phyloP scores from a whole-genome alignment of 1,140 invertebrate genomes.

The Mycetomoellerius zeteki region DNA sequence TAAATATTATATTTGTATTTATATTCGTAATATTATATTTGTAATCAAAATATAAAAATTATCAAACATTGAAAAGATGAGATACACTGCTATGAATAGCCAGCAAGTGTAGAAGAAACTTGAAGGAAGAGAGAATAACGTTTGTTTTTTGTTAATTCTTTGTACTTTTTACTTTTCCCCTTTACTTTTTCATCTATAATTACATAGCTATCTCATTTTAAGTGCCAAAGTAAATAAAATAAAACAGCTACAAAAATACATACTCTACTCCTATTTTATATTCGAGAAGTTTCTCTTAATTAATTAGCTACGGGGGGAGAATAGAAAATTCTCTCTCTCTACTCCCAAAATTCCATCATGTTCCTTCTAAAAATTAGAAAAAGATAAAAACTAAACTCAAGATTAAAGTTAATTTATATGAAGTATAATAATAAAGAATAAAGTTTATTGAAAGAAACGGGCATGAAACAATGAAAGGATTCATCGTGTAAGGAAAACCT shows the following conservation, averaged over 20 bases:
- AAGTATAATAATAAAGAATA: no score
- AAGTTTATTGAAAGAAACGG: not conserved
- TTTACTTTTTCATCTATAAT: not conserved
- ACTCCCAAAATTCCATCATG: not conserved
- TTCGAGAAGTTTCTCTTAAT: not conserved
- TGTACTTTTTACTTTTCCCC: not conserved
- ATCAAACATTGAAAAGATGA: not conserved
- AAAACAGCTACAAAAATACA: not conserved
- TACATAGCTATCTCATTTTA: not conserved
- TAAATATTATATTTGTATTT: no score
- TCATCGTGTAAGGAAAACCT: not conserved
- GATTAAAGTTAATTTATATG: no score
- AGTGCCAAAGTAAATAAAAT: no score
- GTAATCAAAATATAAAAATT: not conserved
- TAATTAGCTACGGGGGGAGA: not conserved
- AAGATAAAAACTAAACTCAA: no score
- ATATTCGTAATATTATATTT: no score
- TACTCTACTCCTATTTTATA: not conserved
- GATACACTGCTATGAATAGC: not conserved
- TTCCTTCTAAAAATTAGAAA: no score
- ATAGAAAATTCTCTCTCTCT: not conserved
- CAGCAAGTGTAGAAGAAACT: not conserved
- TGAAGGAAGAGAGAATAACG: not conserved
- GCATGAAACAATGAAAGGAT: not conserved
- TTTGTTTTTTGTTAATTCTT: not conserved